These are phyloP conservation scores for Drepanosiphum platanoidis DNA, from an alignment of 2,888 invertebrate species.

Conservation along the genomic window DNA sequence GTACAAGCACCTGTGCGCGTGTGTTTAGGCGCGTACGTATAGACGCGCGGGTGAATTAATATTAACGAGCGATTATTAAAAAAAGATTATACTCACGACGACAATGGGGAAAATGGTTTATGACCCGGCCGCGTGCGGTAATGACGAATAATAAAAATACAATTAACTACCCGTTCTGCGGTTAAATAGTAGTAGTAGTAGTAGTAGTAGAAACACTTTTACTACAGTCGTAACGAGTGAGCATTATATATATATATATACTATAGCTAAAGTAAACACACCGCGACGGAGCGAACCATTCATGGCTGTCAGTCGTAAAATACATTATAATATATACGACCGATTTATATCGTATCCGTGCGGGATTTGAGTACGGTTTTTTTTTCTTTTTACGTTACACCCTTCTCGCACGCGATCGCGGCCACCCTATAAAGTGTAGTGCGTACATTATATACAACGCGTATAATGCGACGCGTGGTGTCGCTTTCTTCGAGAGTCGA, in stretches of 20 bases:
- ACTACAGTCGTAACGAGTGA: not conserved
- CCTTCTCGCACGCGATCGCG: too few species aligned
- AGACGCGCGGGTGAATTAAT: not conserved
- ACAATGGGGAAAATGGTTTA: slow-evolving; percentile 37
- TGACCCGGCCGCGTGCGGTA: not conserved
- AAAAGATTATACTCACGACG: slow-evolving; percentile 11
- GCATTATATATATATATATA: not conserved
- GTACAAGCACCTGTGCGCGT: not conserved
- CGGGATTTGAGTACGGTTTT: not conserved
- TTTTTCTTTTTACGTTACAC: too few species aligned
- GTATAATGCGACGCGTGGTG: too few species aligned
- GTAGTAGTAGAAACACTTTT: slow-evolving; percentile 6
- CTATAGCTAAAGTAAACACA: too few species aligned
- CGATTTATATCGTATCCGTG: not conserved
- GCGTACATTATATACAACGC: too few species aligned
- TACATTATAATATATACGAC: not conserved
- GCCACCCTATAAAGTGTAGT: too few species aligned
- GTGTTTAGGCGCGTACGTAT: not conserved
- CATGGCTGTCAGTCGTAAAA: not conserved
- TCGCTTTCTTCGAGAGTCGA: too few species aligned
- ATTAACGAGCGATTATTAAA: slow-evolving; percentile 12
- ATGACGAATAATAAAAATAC: slow-evolving; percentile 41
- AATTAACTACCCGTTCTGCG: slow-evolving; percentile 5
- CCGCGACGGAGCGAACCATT: too few species aligned
- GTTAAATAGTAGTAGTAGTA: too few species aligned